Percentiles rank a stretch among this genome's conserved stretches.
Evolutionary conservation across 2,888 invertebrate genomes (phyloP).

Genomic region (Sarcophaga rosellei): DNA sequence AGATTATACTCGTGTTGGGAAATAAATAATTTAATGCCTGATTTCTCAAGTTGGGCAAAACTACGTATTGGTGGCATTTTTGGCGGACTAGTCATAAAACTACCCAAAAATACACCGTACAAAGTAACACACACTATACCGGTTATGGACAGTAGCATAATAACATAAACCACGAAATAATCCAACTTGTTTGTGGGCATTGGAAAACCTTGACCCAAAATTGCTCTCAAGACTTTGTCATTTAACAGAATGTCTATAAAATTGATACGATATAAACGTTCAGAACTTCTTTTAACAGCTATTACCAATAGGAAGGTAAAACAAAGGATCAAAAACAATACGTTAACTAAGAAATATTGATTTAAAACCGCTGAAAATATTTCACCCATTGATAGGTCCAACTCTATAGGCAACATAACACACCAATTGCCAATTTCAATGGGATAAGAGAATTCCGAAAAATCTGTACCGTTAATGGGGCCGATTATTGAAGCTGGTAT

Average conservation of each 20-base stretch:
- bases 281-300: slow-evolving; percentile 3
- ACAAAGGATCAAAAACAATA: background rate
- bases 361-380: slow-evolving; percentile 39
- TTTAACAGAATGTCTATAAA: slow-evolving; percentile 20
- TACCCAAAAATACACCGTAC: slow-evolving; percentile 44
- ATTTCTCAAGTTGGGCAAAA: slow-evolving; percentile 45
- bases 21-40: slow-evolving; percentile 27
- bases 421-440: slow-evolving; percentile 49
- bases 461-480: slow-evolving; percentile 23
- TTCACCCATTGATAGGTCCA: slow-evolving; percentile 18
- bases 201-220: slow-evolving; percentile 47
- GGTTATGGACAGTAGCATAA: slow-evolving; percentile 36
- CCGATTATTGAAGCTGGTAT: slow-evolving; percentile 38
- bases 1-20: background rate
- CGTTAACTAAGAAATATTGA: background rate
- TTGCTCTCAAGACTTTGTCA: slow-evolving; percentile 39
- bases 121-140: slow-evolving; percentile 25
- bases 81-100: slow-evolving; percentile 57
- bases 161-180: slow-evolving; percentile 35
- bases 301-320: slow-evolving; percentile 2
- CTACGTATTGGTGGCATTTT: slow-evolving; percentile 24
- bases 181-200: slow-evolving; percentile 11
- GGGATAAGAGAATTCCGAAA: slow-evolving; percentile 46
- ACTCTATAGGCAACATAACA: slow-evolving; percentile 54
- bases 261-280: background rate